phyloP scores from a whole-genome alignment of 2,113 vertebrate species.

The Hemibagrus wyckioides region DNA sequence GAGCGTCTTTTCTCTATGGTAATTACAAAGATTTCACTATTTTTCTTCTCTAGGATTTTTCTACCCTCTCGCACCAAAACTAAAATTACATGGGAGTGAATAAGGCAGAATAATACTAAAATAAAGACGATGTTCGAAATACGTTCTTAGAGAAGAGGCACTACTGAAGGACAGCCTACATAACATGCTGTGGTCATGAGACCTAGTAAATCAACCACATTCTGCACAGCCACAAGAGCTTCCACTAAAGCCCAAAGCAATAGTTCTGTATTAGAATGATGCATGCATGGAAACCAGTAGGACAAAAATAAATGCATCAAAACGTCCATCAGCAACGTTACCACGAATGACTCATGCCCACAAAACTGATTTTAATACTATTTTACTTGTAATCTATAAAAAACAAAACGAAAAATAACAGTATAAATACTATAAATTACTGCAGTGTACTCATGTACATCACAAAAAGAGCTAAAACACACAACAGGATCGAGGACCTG shows the following conservation, averaged over 20 bases:
- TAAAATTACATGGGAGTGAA: neutral
- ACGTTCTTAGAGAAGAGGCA: neutral
- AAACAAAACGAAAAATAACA: no score
- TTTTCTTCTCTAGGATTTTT: neutral
- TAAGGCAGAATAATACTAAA: neutral
- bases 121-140: neutral
- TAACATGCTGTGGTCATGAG: neutral
- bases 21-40: neutral
- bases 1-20: neutral
- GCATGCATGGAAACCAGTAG: neutral
- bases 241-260: neutral
- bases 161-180: neutral
- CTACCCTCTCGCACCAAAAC: neutral
- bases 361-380: no score
- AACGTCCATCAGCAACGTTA: neutral
- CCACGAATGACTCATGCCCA: no score
- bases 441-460: neutral
- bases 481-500: no score
- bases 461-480: neutral
- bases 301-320: neutral
- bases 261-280: neutral
- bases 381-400: no score
- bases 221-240: neutral
- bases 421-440: neutral
- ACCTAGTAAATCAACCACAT: neutral